Conservation (phyloP, 1,140 invertebrate species). For the Drosophila kohkoa region DNA sequence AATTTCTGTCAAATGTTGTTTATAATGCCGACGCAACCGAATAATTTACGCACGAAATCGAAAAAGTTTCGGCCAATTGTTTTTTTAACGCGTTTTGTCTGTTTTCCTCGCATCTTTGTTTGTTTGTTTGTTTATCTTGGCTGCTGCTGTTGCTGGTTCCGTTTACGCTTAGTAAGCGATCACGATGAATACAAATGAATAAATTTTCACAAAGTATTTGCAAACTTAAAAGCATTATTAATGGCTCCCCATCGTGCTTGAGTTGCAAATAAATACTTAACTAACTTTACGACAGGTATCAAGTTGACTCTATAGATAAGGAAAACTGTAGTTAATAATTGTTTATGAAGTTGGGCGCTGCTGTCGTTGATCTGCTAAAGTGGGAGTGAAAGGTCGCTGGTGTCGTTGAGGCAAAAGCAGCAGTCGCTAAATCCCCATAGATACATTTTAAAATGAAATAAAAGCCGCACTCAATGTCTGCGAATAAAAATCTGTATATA, state of each 20-base stretch:
- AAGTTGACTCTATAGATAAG: not conserved
- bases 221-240: not conserved
- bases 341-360: not conserved
- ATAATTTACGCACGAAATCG: conserved; percentile 73
- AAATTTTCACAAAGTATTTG: conserved; percentile 13
- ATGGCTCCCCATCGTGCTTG: not conserved
- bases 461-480: conserved; percentile 4
- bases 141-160: not conserved
- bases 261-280: conserved; percentile 1
- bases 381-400: not conserved
- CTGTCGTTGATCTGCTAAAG: conserved; percentile 1
- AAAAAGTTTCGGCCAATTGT: conserved; percentile 61
- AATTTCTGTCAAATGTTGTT: conserved; percentile 57
- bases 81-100: conserved; percentile 4
- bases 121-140: conserved; percentile 3
- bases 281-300: not conserved
- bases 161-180: conserved; percentile 9
- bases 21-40: conserved; percentile 36
- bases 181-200: conserved; percentile 65
- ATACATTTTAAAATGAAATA: conserved; percentile 35
- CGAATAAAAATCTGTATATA: conserved; percentile 19
- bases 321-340: not conserved
- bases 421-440: not conserved
- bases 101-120: not conserved
- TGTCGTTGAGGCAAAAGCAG: not conserved